A percentile compares a stretch with the other conserved stretches of the same genome.
Evolutionary conservation across 1,140 invertebrate species (phyloP).

Genomic region (Popillia japonica): DNA sequence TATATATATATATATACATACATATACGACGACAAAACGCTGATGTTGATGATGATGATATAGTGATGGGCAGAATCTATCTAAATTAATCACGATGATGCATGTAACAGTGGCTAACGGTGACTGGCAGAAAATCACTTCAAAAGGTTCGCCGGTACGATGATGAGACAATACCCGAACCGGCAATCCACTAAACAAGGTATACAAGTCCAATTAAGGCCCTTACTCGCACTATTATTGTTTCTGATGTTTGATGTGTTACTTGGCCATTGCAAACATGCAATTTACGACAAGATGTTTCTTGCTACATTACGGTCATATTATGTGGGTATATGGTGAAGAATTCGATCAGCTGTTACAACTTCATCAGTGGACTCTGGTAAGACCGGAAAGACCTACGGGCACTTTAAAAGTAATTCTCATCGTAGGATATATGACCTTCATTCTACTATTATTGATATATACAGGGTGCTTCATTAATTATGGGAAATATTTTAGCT

Average conservation of each 20-base stretch:
- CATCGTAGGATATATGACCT: too few species aligned
- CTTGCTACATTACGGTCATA: background rate
- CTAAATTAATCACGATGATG: constrained; percentile 51
- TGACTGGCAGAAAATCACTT: constrained; percentile 46
- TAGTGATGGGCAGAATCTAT: constrained; percentile 44
- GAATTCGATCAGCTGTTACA: background rate
- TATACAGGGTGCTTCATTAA: too few species aligned
- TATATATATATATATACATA: too few species aligned
- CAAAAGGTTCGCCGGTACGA: constrained; percentile 44
- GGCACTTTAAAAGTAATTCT: too few species aligned
- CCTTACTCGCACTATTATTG: constrained; percentile 42
- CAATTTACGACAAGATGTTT: constrained; percentile 23
- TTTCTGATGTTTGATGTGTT: constrained; percentile 41
- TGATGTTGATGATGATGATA: constrained; percentile 32
- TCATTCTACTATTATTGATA: too few species aligned
- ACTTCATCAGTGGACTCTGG: background rate
- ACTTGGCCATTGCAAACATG: constrained; percentile 38
- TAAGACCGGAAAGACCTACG: too few species aligned
- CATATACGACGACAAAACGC: background rate
- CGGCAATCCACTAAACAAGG: constrained; percentile 46
- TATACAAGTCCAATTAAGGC: constrained; percentile 48
- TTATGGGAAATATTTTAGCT: too few species aligned
- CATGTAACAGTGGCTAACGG: constrained; percentile 49
- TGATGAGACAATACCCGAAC: constrained; percentile 16
- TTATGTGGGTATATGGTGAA: background rate